Evolutionary conservation across 2,797 vertebrate species (phyloP), one percentile per base, ranked within the genome.

Genomic region (Gobio occitaniae): DNA sequence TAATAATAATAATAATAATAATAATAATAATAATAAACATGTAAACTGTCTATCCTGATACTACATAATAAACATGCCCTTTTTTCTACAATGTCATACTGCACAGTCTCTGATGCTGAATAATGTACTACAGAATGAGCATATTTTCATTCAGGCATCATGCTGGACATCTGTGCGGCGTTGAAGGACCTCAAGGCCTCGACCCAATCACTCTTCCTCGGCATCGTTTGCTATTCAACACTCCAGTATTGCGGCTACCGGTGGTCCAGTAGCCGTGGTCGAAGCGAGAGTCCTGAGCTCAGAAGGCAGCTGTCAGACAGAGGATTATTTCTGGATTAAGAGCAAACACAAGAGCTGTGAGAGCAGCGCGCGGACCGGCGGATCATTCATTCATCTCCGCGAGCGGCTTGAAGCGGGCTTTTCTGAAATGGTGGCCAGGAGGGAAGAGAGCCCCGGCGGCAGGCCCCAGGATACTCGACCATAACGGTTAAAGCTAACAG

Each of bases 111-210:
- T 65, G 1, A 52, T 50, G 13, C 21, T 50, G 13, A 32, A 82
- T 74, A 72, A 72, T 50, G 1, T 2, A 61, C 48, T 2, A 61
- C 48, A 29, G n/a, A 32, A 47, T 25, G 13, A 21, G 25, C 19
- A 19, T 61, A 29, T 82, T 74, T 84, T 71, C 68, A 69, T 29
- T 89, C 86, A 82, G 89, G 89, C 87, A 84, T 3, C 38, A 4
- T 11, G 21, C n/a, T 56, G 91, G 94, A 68, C 82, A 91, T 85
- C 95, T 95, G 95, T 95, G 94, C 95, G 91, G 94, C 89, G 92
- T 65, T 81, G 78, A 87, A 95, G 87, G 93, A 93, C 93, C 94
- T 38, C 85, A 47, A 61, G 77, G 85, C 87, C 78, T 85, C 72
- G 59, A 81, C 47, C 54, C 86, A 61, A 86, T 86, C 61, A 74